phyloP scores from a whole-genome alignment of 2,797 vertebrate species.

The Emys orbicularis region DNA sequence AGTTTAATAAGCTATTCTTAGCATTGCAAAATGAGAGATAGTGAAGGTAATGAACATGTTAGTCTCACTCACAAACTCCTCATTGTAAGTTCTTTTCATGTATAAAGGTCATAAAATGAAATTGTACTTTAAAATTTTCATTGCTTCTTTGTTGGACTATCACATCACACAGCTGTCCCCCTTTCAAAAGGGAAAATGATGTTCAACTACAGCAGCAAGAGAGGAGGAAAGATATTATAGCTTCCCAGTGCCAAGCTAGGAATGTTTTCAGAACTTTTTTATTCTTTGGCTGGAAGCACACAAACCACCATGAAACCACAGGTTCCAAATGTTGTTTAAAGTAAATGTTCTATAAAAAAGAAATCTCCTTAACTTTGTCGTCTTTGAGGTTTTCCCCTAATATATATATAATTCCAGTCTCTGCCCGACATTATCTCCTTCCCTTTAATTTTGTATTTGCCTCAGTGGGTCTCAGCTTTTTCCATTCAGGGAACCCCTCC shows the following conservation, averaged over 20 bases:
- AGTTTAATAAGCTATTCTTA: not conserved
- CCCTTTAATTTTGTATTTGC: fast-evolving
- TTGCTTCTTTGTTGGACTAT: not conserved
- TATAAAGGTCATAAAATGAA: fast-evolving
- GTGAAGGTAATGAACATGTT: not conserved
- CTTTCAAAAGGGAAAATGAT: not conserved
- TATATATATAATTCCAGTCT: not conserved
- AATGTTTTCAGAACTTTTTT: not conserved
- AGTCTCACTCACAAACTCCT: not conserved
- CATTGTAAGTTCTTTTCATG: not conserved
- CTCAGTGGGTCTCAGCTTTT: not conserved
- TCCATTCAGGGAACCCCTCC: fast-evolving
- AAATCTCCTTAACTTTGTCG: not conserved
- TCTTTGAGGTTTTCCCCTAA: fast-evolving
- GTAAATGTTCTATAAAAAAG: not conserved
- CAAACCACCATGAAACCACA: not conserved
- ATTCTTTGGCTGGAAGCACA: not conserved
- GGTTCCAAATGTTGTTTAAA: not conserved
- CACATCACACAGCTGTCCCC: fast-evolving
- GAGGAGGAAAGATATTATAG: not conserved
- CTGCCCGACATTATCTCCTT: fast-evolving
- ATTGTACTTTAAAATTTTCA: fast-evolving
- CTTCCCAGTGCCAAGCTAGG: not conserved
- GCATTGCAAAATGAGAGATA: fast-evolving
- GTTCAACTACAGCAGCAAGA: not conserved